Evolutionary conservation across 2,113 vertebrate species (phyloP).

Genomic region (Sula dactylatra): DNA sequence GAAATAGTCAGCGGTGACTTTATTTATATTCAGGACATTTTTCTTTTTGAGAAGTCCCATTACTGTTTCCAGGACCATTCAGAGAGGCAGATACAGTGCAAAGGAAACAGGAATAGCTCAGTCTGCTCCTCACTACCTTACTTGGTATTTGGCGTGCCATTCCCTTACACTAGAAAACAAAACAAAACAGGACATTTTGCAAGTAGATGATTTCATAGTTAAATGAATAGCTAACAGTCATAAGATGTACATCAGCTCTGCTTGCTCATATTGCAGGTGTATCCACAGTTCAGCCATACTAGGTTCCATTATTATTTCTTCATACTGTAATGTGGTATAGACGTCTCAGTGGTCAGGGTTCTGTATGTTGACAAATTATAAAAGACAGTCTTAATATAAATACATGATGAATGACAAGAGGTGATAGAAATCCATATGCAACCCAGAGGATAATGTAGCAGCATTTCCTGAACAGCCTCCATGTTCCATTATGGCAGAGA

Average conservation of each 20-base stretch:
- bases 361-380: not conserved
- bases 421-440: not conserved
- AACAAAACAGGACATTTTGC: not conserved
- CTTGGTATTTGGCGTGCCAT: not conserved
- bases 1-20: not conserved
- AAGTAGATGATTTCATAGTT: not conserved
- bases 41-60: not conserved
- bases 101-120: not conserved
- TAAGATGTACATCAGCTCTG: not conserved
- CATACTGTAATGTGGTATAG: not conserved
- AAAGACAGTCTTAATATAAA: not conserved
- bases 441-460: not conserved
- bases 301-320: not conserved
- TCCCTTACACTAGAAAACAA: not conserved
- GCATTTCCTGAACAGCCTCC: not conserved
- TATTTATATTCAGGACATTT: not conserved
- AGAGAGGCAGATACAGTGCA: not conserved
- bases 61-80: not conserved
- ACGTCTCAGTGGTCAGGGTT: not conserved
- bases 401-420: not conserved
- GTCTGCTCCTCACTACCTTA: not conserved
- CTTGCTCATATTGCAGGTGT: not conserved
- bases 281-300: not conserved
- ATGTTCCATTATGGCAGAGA: not conserved
- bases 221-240: not conserved